Percentiles rank a stretch among this genome's conserved stretches.
These are phyloP conservation scores for Blennius ocellaris DNA, from an alignment of 2,113 vertebrate species.

Conservation along the genomic window DNA sequence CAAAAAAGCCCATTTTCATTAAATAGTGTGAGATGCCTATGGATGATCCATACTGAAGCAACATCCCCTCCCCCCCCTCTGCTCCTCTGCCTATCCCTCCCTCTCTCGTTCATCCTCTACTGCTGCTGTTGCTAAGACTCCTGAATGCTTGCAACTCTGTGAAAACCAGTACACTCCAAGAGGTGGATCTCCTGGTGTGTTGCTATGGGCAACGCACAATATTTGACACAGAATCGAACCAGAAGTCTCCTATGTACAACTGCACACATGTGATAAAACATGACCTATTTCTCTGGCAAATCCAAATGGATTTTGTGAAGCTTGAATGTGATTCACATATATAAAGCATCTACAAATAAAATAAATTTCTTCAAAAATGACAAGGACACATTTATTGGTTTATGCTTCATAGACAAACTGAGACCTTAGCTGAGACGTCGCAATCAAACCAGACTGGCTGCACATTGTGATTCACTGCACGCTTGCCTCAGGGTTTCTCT, in stretches of 20 bases:
- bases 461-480: conserved; percentile 66
- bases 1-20: conserved; percentile 53
- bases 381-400: not conserved
- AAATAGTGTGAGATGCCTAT: conserved; percentile 55
- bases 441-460: conserved; percentile 44
- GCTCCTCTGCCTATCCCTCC: conserved; percentile 41
- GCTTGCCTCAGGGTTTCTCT: conserved; percentile 45
- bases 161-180: conserved; percentile 66
- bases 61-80: conserved; percentile 64
- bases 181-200: conserved; percentile 72
- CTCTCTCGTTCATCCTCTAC: conserved; percentile 63
- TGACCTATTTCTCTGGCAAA: conserved; percentile 62
- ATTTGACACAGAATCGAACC: conserved; percentile 46
- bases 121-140: conserved; percentile 77
- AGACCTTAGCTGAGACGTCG: conserved; percentile 19
- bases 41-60: conserved; percentile 37
- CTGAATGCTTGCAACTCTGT: conserved; percentile 54
- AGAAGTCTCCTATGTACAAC: conserved; percentile 48
- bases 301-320: conserved; percentile 27
- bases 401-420: conserved; percentile 22
- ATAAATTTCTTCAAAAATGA: not conserved
- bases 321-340: not conserved
- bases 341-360: not conserved
- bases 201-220: conserved; percentile 79
- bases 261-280: conserved; percentile 57